Evolutionary conservation across 2,888 invertebrate species (phyloP).

Genomic region (Falcaria lacertinaria): DNA sequence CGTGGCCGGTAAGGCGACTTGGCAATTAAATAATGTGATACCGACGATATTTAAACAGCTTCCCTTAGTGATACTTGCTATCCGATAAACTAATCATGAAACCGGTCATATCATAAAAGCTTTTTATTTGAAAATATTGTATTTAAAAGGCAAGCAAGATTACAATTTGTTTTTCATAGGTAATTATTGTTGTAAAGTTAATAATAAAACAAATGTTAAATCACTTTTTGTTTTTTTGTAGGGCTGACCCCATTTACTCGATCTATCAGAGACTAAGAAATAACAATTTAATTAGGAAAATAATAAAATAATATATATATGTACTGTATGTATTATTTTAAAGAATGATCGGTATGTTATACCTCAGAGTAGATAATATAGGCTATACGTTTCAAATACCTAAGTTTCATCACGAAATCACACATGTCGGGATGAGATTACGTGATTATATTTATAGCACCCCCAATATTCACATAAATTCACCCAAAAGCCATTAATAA

Average conservation of each 20-base stretch:
- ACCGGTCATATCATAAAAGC: constrained; percentile 24
- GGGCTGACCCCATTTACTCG: neutral
- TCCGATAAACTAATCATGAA: constrained; percentile 17
- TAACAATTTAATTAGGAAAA: too few species aligned
- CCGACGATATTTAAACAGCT: neutral
- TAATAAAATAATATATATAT: neutral
- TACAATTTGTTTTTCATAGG: constrained; percentile 30
- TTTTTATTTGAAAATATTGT: constrained; percentile 14
- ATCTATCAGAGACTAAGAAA: too few species aligned
- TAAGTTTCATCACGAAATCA: too few species aligned
- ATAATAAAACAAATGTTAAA: constrained; percentile 34
- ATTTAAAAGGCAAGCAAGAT: constrained; percentile 1
- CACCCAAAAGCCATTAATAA: too few species aligned
- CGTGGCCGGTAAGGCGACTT: neutral
- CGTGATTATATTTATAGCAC: too few species aligned
- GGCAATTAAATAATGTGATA: neutral
- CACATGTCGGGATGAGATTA: too few species aligned
- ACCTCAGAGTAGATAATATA: too few species aligned
- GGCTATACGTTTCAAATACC: too few species aligned
- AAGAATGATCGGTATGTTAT: too few species aligned
- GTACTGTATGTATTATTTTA: neutral
- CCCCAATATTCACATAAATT: too few species aligned
- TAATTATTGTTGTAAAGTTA: constrained; percentile 34
- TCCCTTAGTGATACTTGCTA: neutral
- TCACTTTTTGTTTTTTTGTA: constrained; percentile 14